A percentile compares a stretch with the other conserved stretches of the same genome.
These are phyloP conservation scores for Presbytis comata DNA, from an alignment of 2,797 vertebrate species.

Conservation along the genomic window DNA sequence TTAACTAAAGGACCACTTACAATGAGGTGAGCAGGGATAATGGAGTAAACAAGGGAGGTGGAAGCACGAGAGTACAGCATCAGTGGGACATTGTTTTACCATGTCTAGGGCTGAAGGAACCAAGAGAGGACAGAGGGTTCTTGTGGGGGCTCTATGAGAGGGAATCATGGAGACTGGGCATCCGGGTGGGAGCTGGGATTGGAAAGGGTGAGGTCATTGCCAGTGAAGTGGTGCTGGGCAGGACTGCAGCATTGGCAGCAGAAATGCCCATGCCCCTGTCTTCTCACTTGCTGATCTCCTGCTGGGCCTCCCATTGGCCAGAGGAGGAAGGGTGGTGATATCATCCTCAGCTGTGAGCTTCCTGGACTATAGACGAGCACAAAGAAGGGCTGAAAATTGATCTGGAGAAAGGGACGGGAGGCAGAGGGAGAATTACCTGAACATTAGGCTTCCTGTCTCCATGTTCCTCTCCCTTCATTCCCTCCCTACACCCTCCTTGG, in stretches of 20 bases:
- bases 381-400: neutral
- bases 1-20: neutral
- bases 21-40: neutral
- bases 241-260: accelerated
- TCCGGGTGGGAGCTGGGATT: neutral
- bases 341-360: neutral
- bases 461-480: too few species aligned
- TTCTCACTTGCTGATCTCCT: neutral
- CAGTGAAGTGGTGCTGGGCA: neutral
- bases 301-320: neutral
- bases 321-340: neutral
- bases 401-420: neutral
- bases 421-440: too few species aligned
- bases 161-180: neutral
- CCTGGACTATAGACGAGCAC: neutral
- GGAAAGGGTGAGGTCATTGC: neutral
- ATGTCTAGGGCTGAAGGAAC: neutral
- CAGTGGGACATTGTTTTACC: neutral
- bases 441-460: accelerated
- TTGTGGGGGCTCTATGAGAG: neutral
- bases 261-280: neutral
- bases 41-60: neutral
- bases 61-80: neutral
- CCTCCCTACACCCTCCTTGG: neutral
- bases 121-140: neutral